Conservation (phyloP, 2,888 invertebrate species). For the Lycia hirtaria region DNA sequence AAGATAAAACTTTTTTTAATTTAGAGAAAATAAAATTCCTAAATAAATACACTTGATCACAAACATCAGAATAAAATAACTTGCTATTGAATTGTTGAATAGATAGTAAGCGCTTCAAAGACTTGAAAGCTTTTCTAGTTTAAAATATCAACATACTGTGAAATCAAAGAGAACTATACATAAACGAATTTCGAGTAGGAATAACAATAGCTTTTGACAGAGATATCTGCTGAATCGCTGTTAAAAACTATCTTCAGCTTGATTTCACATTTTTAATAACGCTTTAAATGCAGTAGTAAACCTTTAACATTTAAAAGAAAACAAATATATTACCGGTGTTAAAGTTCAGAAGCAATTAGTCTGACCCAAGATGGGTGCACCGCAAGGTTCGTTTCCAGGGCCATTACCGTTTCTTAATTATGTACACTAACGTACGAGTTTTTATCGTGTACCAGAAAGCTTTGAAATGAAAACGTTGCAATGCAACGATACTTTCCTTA, state of each 20-base stretch:
- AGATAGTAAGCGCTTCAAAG: background rate
- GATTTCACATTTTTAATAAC: constrained; percentile 3
- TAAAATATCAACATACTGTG: constrained; percentile 9
- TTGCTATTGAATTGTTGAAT: background rate
- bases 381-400: constrained; percentile 16
- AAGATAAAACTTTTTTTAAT: no score
- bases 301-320: constrained; percentile 13
- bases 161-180: constrained; percentile 5
- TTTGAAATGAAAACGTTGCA: constrained; percentile 9
- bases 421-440: constrained; percentile 7
- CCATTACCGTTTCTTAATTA: constrained; percentile 17
- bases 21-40: no score
- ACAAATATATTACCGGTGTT: background rate
- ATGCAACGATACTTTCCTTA: constrained; percentile 19
- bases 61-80: background rate
- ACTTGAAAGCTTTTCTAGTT: background rate
- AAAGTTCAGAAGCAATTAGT: constrained; percentile 15
- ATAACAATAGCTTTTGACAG: constrained; percentile 26
- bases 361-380: constrained; percentile 7
- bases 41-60: no score
- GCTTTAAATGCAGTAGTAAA: constrained; percentile 10
- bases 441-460: constrained; percentile 16
- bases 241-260: constrained; percentile 18
- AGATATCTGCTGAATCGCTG: constrained; percentile 9
- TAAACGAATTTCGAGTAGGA: constrained; percentile 10